Conservation (phyloP, 2,797 vertebrate genomes). For the Chaetophractus vellerosus region DNA sequence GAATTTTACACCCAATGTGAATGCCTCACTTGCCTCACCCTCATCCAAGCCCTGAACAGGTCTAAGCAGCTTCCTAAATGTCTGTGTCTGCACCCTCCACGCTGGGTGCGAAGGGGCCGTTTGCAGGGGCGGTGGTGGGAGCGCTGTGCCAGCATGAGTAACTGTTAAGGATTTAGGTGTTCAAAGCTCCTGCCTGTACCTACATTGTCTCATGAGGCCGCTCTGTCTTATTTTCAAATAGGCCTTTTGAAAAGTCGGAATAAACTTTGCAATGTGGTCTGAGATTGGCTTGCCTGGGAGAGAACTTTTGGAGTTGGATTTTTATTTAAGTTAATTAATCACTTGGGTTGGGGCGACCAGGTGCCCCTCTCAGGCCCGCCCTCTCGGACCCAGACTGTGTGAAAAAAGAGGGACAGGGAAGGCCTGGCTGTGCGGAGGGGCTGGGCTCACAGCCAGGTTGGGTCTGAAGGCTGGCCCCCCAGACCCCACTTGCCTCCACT, state of each 20-base stretch:
- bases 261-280: neutral
- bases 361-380: neutral
- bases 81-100: neutral
- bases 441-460: conserved; percentile 1
- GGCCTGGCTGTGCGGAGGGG: neutral
- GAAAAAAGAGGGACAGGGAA: neutral
- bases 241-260: neutral
- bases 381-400: neutral
- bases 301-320: neutral
- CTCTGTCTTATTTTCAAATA: neutral
- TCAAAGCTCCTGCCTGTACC: neutral
- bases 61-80: neutral
- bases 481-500: neutral
- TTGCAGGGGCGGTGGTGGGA: neutral
- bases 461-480: neutral
- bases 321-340: conserved; percentile 25
- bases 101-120: neutral
- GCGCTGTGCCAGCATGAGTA: accelerated
- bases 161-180: accelerated
- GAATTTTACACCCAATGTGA: neutral
- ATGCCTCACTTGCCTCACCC: neutral
- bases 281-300: neutral
- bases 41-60: neutral
- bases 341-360: neutral
- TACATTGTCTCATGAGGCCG: neutral